A percentile compares a stretch with the other conserved stretches of the same genome.
phyloP scores from a whole-genome alignment of 2,113 vertebrate genomes.

The Sebastes schlegelii region DNA sequence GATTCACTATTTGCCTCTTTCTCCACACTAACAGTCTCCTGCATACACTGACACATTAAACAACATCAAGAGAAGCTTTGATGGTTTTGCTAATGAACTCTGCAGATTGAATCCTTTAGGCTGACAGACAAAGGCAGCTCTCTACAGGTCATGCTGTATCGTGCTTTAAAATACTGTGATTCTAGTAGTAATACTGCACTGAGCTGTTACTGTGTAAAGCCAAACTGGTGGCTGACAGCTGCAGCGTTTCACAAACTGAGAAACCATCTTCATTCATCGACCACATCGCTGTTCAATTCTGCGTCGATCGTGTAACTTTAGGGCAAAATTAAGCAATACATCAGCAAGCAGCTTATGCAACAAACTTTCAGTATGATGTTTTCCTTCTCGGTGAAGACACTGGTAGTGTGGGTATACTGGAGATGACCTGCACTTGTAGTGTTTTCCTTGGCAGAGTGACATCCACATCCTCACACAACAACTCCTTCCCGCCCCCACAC shows the following conservation, averaged over 20 bases:
- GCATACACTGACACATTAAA: not conserved
- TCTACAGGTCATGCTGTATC: not conserved
- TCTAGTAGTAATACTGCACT: not conserved
- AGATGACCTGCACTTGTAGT: constrained; percentile 60
- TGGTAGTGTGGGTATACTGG: constrained; percentile 49
- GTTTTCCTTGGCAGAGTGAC: constrained; percentile 65
- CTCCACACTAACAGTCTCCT: not conserved
- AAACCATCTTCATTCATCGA: constrained; percentile 27
- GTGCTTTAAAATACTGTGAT: not conserved
- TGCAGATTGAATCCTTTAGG: not conserved
- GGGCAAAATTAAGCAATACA: constrained; percentile 1
- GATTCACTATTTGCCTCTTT: not conserved
- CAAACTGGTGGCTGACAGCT: not conserved
- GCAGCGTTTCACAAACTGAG: constrained; percentile 5
- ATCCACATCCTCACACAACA: constrained; percentile 52
- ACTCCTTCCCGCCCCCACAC: constrained; percentile 45
- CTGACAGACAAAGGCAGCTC: not conserved
- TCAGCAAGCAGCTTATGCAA: constrained; percentile 45
- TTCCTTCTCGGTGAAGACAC: constrained; percentile 40
- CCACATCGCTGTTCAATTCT: not conserved
- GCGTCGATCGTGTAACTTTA: constrained; percentile 5
- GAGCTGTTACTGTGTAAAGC: not conserved
- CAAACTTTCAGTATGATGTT: constrained; percentile 11
- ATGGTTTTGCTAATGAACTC: constrained; percentile 34
- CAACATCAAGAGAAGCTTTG: constrained; percentile 21